A percentile compares a stretch with the other conserved stretches of the same genome.
These are phyloP conservation scores for Armadillidium nasatum DNA, from an alignment of 1,140 invertebrate genomes.

Conservation along the genomic window DNA sequence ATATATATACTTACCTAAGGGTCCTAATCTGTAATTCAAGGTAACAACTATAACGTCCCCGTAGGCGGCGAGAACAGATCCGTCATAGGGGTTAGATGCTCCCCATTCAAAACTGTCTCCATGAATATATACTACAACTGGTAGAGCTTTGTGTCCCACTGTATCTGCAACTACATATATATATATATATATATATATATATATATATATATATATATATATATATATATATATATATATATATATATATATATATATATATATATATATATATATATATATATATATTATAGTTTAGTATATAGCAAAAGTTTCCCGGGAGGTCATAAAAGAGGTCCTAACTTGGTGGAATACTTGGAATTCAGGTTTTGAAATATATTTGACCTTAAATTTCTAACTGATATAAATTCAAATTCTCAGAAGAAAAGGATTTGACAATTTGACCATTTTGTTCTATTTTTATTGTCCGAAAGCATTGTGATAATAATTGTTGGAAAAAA, in stretches of 20 bases:
- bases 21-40: conserved; percentile 91
- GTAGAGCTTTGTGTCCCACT: conserved; percentile 58
- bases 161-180: conserved; percentile 48
- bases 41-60: conserved; percentile 89
- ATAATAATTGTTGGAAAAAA: too few relatives aligned
- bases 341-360: too few relatives aligned
- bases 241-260: neutral
- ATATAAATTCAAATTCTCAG: too few relatives aligned
- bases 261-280: conserved; percentile 7
- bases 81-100: conserved; percentile 90
- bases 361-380: too few relatives aligned
- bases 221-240: conserved; percentile 2
- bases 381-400: too few relatives aligned
- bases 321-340: too few relatives aligned
- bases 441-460: too few relatives aligned
- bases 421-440: too few relatives aligned
- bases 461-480: too few relatives aligned
- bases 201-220: conserved; percentile 18
- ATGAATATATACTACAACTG: conserved; percentile 88
- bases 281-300: neutral
- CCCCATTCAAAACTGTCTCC: conserved; percentile 93
- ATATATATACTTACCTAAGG: conserved; percentile 70
- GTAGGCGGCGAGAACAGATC: conserved; percentile 82
- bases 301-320: too few relatives aligned
- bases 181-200: conserved; percentile 2